These are phyloP conservation scores for Salvelinus alpinus DNA, from an alignment of 2,113 vertebrate genomes.

Conservation along the genomic window DNA sequence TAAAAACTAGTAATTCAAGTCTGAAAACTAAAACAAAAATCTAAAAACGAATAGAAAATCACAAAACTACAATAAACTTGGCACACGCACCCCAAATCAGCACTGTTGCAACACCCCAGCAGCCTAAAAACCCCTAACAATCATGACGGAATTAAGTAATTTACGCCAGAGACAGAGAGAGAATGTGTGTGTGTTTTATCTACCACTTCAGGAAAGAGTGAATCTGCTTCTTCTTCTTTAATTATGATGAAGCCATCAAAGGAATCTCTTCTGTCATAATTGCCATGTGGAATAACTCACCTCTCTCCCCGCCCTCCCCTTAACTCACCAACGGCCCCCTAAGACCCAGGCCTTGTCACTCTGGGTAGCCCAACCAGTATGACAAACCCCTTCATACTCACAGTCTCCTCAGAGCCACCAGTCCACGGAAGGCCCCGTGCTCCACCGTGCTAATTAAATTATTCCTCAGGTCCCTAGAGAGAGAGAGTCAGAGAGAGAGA, in stretches of 20 bases:
- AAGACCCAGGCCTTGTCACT: neutral
- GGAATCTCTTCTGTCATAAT: neutral
- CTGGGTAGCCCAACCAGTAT: neutral
- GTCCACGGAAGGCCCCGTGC: constrained; percentile 82
- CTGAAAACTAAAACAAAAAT: no score
- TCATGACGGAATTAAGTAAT: constrained; percentile 55
- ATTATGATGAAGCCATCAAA: neutral
- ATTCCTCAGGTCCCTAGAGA: constrained; percentile 84
- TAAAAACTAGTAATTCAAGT: no score
- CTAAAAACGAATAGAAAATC: no score
- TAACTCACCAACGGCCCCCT: neutral
- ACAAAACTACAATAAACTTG: no score
- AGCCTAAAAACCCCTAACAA: constrained; percentile 54
- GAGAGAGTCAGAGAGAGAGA: constrained; percentile 19
- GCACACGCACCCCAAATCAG: no score
- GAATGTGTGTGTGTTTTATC: neutral
- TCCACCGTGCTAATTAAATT: constrained; percentile 85
- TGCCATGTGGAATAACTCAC: neutral
- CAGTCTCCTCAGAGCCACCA: constrained; percentile 80
- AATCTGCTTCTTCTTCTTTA: neutral
- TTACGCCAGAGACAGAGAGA: constrained; percentile 22
- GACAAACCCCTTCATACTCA: constrained; percentile 71
- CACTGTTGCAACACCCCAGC: constrained; percentile 36
- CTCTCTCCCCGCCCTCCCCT: neutral
- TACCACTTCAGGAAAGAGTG: neutral